Conservation (phyloP, 2,888 invertebrate genomes). For the Drosophila bunnanda region DNA sequence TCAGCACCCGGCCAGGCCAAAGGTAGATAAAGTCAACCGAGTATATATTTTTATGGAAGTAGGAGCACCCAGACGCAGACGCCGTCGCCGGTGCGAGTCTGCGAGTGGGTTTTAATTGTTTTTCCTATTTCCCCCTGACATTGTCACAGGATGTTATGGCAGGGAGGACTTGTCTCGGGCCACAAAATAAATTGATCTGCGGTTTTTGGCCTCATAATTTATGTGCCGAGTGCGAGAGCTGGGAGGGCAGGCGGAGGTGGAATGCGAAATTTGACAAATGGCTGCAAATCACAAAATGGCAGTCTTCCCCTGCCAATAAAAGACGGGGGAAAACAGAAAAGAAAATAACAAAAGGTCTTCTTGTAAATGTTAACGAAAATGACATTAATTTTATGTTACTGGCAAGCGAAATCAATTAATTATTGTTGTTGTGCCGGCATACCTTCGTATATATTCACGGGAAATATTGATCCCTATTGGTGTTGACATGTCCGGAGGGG, state of each 20-base stretch:
- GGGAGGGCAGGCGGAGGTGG: background rate
- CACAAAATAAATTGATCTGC: conserved; percentile 76
- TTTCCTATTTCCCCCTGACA: conserved; percentile 57
- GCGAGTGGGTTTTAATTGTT: conserved; percentile 69
- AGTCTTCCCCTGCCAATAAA: conserved; percentile 1
- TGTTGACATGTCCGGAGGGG: conserved; percentile 52
- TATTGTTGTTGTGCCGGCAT: conserved; percentile 41
- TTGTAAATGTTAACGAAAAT: conserved; percentile 47
- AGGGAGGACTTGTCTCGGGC: conserved; percentile 50
- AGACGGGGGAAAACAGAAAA: background rate
- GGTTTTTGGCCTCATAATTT: conserved; percentile 68
- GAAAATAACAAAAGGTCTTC: conserved; percentile 20
- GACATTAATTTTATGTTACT: conserved; percentile 65
- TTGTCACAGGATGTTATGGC: conserved; percentile 31
- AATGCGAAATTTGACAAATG: conserved; percentile 65
- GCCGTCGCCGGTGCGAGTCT: conserved; percentile 54
- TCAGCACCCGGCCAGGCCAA: conserved; percentile 15
- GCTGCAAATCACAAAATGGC: conserved; percentile 51
- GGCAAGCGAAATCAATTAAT: conserved; percentile 70
- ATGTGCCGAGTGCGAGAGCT: conserved; percentile 46
- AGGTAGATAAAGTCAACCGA: conserved; percentile 37
- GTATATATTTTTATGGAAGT: background rate
- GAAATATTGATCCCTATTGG: conserved; percentile 57
- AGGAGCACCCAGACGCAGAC: conserved; percentile 24
- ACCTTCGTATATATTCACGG: conserved; percentile 7